A percentile compares a stretch with the other conserved stretches of the same genome.
phyloP scores from a whole-genome alignment of 37 sponge, comb jelly and placozoan species.

The Theonella swinhoei region DNA sequence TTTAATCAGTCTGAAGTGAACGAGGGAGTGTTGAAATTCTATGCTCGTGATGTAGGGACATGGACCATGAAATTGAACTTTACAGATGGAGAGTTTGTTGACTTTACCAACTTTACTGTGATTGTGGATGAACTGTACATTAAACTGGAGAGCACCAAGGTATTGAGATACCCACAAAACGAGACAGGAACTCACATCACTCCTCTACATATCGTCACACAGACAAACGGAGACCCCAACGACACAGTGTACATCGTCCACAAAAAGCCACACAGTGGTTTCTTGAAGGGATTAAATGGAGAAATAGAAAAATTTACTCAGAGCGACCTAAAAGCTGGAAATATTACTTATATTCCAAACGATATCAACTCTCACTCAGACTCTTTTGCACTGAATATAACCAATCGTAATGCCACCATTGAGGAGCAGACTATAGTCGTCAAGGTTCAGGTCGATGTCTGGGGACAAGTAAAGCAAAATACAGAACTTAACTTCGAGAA shows the following conservation, averaged over 20 bases:
- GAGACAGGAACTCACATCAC: neutral
- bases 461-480: constrained; percentile 8
- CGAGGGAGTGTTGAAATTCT: constrained; percentile 1
- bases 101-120: neutral
- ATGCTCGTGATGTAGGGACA: constrained; percentile 1
- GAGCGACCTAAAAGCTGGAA: neutral
- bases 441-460: neutral
- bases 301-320: constrained; percentile 16
- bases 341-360: constrained; percentile 31
- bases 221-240: constrained; percentile 39
- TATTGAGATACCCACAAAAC: constrained; percentile 25
- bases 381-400: constrained; percentile 10
- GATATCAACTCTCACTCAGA: constrained; percentile 19
- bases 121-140: constrained; percentile 4
- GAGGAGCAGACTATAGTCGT: neutral
- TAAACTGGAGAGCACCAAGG: neutral
- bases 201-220: constrained; percentile 6
- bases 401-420: neutral
- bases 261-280: constrained; percentile 15
- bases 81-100: constrained; percentile 11
- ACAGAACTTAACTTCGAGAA: neutral
- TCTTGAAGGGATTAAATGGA: neutral
- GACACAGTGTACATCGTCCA: constrained; percentile 28
- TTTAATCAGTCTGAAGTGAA: constrained; percentile 68
- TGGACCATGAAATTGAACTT: constrained; percentile 16